phyloP scores from a whole-genome alignment of 2,113 vertebrate species.

The Scomber japonicus region DNA sequence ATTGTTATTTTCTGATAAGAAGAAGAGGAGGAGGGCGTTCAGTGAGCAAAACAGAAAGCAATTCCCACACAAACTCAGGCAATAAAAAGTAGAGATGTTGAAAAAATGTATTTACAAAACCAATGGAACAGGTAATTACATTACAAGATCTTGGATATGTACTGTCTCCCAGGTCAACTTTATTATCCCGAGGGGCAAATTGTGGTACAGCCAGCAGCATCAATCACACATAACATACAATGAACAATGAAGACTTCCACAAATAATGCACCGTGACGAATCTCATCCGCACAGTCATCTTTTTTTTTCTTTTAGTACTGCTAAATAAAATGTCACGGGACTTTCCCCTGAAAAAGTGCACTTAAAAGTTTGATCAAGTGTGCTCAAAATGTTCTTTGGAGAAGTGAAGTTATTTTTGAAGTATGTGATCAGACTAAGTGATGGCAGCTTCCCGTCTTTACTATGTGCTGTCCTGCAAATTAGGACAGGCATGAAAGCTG shows the following conservation, averaged over 20 bases:
- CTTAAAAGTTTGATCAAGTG: background rate
- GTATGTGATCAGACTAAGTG: background rate
- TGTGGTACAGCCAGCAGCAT: too few relatives aligned
- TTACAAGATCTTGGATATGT: background rate
- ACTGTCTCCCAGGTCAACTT: background rate
- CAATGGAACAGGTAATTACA: too few relatives aligned
- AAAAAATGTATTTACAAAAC: too few relatives aligned
- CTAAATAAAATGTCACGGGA: background rate
- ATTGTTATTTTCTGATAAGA: too few relatives aligned
- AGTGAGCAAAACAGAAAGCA: too few relatives aligned
- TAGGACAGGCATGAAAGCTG: slow-evolving; percentile 66
- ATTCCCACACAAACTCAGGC: too few relatives aligned
- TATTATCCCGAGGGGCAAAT: too few relatives aligned
- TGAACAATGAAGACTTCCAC: too few relatives aligned
- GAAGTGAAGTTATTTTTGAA: background rate
- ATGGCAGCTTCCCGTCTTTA: slow-evolving; percentile 35
- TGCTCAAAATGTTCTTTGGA: background rate
- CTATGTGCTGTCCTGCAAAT: slow-evolving; percentile 59
- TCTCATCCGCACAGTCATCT: background rate
- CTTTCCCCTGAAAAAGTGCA: slow-evolving; percentile 12
- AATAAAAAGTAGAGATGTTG: too few relatives aligned
- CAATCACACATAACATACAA: too few relatives aligned
- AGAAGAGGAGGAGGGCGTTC: too few relatives aligned
- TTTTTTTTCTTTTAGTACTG: background rate
- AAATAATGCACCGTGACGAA: too few relatives aligned